Conservation (phyloP, 2,797 vertebrate species). For the Momotus momota region DNA sequence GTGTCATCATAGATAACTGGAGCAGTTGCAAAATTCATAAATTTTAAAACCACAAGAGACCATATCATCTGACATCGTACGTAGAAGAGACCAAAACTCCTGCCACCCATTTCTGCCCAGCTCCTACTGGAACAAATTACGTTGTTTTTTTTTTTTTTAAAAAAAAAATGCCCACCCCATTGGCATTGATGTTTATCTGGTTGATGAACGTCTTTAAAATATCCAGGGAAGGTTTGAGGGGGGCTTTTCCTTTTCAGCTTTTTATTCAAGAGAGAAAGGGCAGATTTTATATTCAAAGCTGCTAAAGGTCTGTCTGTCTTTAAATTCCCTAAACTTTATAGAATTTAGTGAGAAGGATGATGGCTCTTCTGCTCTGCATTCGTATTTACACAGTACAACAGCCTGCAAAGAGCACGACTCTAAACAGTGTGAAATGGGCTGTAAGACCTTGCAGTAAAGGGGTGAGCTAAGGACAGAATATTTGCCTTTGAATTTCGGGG, state of each 20-base stretch:
- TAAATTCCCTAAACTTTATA: constrained; percentile 50
- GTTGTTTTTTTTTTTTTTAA: no score
- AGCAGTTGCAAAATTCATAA: background rate
- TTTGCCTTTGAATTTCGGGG: background rate
- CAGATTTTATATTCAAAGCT: constrained; percentile 20
- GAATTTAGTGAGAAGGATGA: constrained; percentile 6
- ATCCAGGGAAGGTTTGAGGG: background rate
- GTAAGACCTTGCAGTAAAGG: background rate
- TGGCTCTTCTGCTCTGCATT: constrained; percentile 1
- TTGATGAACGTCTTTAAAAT: background rate
- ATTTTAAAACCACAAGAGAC: background rate
- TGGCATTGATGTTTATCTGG: background rate
- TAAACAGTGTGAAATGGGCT: constrained; percentile 35
- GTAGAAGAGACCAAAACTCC: background rate
- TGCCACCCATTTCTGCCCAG: background rate
- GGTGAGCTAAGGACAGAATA: constrained; percentile 46
- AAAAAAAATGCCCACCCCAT: background rate
- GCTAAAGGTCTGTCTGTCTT: constrained; percentile 25
- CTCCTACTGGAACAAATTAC: background rate
- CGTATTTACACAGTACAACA: constrained; percentile 9
- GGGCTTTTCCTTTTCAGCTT: background rate
- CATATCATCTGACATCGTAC: background rate
- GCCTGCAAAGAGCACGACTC: constrained; percentile 12
- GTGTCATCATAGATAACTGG: background rate
- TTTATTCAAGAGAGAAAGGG: constrained; percentile 32